phyloP scores from a whole-genome alignment of 2,888 invertebrate species.

The Diarsia rubi region DNA sequence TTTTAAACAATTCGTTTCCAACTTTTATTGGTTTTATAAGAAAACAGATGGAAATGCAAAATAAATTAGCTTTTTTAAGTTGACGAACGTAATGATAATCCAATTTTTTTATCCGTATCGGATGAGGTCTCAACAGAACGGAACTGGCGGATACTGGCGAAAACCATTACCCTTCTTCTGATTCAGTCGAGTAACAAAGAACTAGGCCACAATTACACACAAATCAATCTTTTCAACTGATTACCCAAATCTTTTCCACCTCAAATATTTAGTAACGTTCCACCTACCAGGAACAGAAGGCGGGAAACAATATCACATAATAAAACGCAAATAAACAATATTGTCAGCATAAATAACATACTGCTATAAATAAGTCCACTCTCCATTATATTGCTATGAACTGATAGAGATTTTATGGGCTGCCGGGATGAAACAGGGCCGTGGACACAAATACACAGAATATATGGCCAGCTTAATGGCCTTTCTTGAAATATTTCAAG shows the following conservation, averaged over 20 bases:
- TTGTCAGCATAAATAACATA: conserved; percentile 62
- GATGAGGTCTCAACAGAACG: too few relatives aligned
- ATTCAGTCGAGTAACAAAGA: not conserved
- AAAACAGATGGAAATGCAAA: not conserved
- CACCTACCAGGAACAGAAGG: conserved; percentile 37
- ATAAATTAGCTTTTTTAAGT: not conserved
- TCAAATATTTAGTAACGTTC: conserved; percentile 10
- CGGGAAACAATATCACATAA: conserved; percentile 50
- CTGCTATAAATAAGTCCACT: conserved; percentile 59
- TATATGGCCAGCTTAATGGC: conserved; percentile 71
- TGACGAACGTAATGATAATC: not conserved
- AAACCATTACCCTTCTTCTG: too few relatives aligned
- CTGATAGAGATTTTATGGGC: conserved; percentile 70
- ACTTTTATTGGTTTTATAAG: not conserved
- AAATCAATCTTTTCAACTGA: not conserved
- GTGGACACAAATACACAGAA: conserved; percentile 65
- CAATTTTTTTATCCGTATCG: not conserved
- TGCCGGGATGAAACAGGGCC: conserved; percentile 67
- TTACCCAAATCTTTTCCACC: conserved; percentile 5
- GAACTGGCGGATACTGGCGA: too few relatives aligned
- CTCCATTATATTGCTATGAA: conserved; percentile 76
- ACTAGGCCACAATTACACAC: not conserved
- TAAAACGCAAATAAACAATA: conserved; percentile 60
- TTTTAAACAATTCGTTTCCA: too few relatives aligned
- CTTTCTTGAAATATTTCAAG: conserved; percentile 67